Evolutionary conservation across 2,888 invertebrate species (phyloP).

Genomic region (Lydus trimaculatus): DNA sequence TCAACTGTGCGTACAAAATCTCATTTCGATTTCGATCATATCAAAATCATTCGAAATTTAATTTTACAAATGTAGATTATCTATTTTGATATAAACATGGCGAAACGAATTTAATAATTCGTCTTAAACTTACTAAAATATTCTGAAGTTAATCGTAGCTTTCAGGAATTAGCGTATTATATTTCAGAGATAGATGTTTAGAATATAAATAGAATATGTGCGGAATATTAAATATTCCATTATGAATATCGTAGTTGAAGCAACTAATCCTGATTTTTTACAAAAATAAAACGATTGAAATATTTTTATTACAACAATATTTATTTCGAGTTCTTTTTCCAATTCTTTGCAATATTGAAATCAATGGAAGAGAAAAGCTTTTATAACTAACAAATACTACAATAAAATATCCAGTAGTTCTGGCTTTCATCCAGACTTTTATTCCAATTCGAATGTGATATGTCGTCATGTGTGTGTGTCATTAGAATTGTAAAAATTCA

Average conservation of each 20-base stretch:
- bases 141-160: background rate
- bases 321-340: slow-evolving; percentile 3
- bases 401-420: background rate
- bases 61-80: background rate
- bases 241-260: background rate
- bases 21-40: background rate
- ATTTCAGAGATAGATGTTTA: background rate
- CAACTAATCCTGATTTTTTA: background rate
- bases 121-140: background rate
- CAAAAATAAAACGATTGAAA: background rate
- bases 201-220: background rate
- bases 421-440: background rate
- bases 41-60: background rate
- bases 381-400: background rate
- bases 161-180: background rate
- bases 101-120: background rate
- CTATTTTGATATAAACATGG: background rate
- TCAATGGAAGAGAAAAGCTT: background rate
- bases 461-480: background rate
- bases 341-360: background rate
- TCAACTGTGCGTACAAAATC: background rate
- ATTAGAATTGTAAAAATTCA: background rate
- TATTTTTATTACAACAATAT: background rate
- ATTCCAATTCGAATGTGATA: background rate
- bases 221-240: background rate